Conservation (phyloP, 1,140 invertebrate species). For the Meloidogyne floridensis region DNA sequence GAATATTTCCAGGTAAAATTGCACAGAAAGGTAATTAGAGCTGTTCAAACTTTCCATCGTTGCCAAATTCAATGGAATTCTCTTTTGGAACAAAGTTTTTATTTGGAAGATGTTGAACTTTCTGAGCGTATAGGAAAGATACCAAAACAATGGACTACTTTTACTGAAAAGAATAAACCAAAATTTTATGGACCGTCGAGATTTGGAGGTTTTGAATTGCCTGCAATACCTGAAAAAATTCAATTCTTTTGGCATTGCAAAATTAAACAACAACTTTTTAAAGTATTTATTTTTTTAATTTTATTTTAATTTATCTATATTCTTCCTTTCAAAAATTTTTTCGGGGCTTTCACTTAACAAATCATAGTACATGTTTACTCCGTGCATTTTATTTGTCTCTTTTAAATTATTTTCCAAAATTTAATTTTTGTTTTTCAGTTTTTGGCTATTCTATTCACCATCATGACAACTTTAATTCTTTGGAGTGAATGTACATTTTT, state of each 20-base stretch:
- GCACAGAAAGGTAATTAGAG: conserved; percentile 74
- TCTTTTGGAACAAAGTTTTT: conserved; percentile 76
- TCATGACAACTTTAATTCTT: conserved; percentile 83
- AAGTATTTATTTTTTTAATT: conserved; percentile 15
- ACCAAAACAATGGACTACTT: conserved; percentile 34
- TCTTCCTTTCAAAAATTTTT: too few relatives aligned
- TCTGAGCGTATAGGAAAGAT: conserved; percentile 46
- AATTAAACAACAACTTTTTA: conserved; percentile 40
- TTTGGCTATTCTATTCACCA: conserved; percentile 75
- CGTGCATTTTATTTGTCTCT: too few relatives aligned
- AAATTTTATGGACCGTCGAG: neutral
- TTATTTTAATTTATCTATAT: too few relatives aligned
- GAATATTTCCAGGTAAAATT: conserved; percentile 69
- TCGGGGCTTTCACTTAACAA: too few relatives aligned
- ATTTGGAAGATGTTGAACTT: conserved; percentile 79
- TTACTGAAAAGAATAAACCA: neutral
- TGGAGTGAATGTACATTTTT: conserved; percentile 99
- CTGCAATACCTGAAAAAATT: neutral
- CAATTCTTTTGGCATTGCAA: conserved; percentile 52
- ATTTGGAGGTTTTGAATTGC: neutral
- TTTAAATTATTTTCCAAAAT: neutral
- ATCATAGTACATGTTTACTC: too few relatives aligned
- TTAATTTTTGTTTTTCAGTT: conserved; percentile 70
- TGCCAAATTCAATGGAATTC: conserved; percentile 89
- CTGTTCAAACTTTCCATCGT: conserved; percentile 68